A percentile compares a stretch with the other conserved stretches of the same genome.
Conservation (phyloP, 2,113 vertebrate species). For the Addax nasomaculatus region DNA sequence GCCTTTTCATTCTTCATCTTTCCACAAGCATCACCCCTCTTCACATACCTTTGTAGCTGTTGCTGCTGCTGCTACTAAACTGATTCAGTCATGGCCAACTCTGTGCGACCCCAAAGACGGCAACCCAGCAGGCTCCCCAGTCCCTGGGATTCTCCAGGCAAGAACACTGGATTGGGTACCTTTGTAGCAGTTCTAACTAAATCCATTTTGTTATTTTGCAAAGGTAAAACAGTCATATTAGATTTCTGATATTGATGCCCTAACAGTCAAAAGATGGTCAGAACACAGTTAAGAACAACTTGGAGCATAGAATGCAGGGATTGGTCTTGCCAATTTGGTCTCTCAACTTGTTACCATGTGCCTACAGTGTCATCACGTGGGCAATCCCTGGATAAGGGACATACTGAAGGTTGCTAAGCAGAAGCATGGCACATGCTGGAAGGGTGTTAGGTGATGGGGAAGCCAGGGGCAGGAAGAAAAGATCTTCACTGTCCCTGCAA, state of each 20-base stretch:
- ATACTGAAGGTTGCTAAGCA: not conserved
- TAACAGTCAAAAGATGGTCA: not conserved
- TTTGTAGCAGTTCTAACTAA: not conserved
- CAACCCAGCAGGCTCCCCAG: not conserved
- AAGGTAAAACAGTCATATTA: not conserved
- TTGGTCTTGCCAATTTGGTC: not conserved
- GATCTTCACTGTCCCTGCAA: not conserved
- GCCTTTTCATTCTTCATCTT: not conserved
- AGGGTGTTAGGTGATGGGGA: not conserved
- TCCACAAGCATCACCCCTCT: not conserved
- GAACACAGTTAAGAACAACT: no score
- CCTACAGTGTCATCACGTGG: no score
- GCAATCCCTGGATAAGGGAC: not conserved
- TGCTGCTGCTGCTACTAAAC: not conserved
- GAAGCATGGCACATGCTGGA: not conserved
- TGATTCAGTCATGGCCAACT: rapidly evolving
- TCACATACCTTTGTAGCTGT: not conserved
- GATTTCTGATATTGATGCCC: not conserved
- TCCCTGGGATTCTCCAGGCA: not conserved
- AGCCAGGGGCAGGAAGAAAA: not conserved
- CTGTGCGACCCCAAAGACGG: rapidly evolving
- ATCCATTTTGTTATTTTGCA: not conserved
- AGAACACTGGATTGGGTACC: not conserved
- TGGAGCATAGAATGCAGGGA: not conserved
- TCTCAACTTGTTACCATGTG: not conserved